phyloP scores from a whole-genome alignment of 2,113 vertebrate genomes.

The Calidris pugnax region DNA sequence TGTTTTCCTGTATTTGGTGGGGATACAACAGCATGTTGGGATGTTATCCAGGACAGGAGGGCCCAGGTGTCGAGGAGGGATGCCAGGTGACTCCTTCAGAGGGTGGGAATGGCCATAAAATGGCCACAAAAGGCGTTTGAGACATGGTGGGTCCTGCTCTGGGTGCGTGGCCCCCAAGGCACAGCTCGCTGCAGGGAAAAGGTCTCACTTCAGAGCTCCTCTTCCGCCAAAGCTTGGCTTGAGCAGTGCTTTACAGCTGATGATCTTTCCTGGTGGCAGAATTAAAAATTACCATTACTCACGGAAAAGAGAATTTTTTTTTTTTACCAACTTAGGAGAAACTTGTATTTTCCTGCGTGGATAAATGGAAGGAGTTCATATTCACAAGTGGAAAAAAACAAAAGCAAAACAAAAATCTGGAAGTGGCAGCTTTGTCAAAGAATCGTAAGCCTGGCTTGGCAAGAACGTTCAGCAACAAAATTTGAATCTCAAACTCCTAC shows the following conservation, averaged over 20 bases:
- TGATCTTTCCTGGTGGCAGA: background rate
- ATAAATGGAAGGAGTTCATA: background rate
- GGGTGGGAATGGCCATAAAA: background rate
- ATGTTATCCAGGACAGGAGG: background rate
- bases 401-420: background rate
- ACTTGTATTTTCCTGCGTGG: background rate
- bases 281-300: background rate
- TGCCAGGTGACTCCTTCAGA: background rate
- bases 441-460: background rate
- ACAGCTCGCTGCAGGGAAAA: background rate
- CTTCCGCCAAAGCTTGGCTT: background rate
- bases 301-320: background rate
- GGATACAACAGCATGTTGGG: background rate
- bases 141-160: background rate
- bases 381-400: background rate
- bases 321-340: background rate
- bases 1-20: background rate
- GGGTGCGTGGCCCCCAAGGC: too few species aligned
- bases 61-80: background rate
- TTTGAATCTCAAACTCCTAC: background rate
- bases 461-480: background rate
- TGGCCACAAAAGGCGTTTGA: background rate
- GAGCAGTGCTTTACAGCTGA: background rate
- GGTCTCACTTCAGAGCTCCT: background rate
- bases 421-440: background rate